phyloP scores from a whole-genome alignment of 1,140 invertebrate genomes.

The Drosophila albomicans region DNA sequence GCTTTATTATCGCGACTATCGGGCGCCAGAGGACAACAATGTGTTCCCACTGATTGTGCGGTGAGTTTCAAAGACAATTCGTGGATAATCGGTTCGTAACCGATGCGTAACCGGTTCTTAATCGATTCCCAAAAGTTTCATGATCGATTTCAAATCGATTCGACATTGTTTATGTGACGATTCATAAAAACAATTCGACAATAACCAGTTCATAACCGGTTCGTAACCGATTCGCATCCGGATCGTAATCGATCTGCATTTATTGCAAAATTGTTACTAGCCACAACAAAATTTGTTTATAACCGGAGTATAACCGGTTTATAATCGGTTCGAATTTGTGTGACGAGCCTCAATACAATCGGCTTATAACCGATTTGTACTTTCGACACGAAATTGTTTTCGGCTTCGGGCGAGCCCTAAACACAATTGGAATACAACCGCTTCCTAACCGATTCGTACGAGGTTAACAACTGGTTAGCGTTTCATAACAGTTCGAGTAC shows the following conservation, averaged over 20 bases:
- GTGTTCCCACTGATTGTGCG: slow-evolving; percentile 90
- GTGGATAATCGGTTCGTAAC: background rate
- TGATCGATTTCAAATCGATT: slow-evolving; percentile 3
- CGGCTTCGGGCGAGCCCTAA: too few relatives aligned
- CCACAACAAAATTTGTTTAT: too few relatives aligned
- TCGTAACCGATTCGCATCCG: background rate
- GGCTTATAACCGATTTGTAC: background rate
- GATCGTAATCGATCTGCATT: too few relatives aligned
- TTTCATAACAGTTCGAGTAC: too few relatives aligned
- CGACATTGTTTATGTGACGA: background rate
- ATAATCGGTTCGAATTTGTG: background rate
- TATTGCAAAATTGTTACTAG: too few relatives aligned
- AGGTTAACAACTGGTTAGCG: too few relatives aligned
- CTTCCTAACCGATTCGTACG: too few relatives aligned
- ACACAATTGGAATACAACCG: too few relatives aligned
- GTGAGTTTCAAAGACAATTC: slow-evolving; percentile 84
- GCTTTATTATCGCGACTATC: slow-evolving; percentile 89
- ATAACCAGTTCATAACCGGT: background rate
- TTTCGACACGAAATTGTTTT: too few relatives aligned
- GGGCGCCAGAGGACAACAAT: slow-evolving; percentile 87
- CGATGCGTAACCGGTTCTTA: slow-evolving; percentile 7
- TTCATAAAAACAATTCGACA: background rate
- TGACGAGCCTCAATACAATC: background rate
- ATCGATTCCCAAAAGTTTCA: background rate
- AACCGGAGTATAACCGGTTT: background rate